Conservation (phyloP, 2,113 vertebrate genomes). For the Phycodurus eques region DNA sequence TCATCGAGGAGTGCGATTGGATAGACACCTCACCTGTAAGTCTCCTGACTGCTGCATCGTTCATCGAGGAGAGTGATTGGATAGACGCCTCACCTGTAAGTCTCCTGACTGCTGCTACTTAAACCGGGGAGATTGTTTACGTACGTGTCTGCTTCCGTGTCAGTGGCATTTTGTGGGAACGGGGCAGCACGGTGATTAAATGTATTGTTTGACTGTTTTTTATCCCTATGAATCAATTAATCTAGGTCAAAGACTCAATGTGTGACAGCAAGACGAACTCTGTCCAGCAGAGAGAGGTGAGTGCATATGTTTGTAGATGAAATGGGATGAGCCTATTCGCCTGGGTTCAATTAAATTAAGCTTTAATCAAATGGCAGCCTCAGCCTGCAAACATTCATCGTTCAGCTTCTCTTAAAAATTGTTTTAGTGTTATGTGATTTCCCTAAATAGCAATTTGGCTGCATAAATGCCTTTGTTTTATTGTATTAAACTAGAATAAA, state of each 20-base stretch:
- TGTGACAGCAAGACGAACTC: slow-evolving; percentile 20
- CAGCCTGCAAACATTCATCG: slow-evolving; percentile 71
- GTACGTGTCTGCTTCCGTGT: neutral
- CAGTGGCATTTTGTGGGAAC: neutral
- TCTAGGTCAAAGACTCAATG: neutral
- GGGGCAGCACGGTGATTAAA: neutral
- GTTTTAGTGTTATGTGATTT: slow-evolving; percentile 71
- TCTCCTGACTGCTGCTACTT: slow-evolving; percentile 4
- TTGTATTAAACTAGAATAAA: slow-evolving; percentile 79
- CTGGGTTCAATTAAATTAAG: slow-evolving; percentile 70
- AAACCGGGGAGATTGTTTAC: neutral
- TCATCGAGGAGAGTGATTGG: slow-evolving; percentile 82
- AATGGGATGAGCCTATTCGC: slow-evolving; percentile 30
- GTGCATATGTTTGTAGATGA: slow-evolving; percentile 11
- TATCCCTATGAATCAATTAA: neutral
- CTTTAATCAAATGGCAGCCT: slow-evolving; percentile 67
- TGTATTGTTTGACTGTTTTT: neutral
- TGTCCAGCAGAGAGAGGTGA: slow-evolving; percentile 1
- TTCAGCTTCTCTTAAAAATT: slow-evolving; percentile 68
- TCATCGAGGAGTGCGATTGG: slow-evolving; percentile 82
- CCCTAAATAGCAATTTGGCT: slow-evolving; percentile 78
- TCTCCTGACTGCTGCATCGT: too few species aligned
- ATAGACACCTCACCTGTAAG: slow-evolving; percentile 26
- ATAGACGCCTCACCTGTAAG: slow-evolving; percentile 60
- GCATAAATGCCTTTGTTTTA: slow-evolving; percentile 66